Percentiles rank a stretch among this genome's conserved stretches.
These are phyloP conservation scores for Pyrochroa serraticornis DNA, from an alignment of 2,888 invertebrate species.

Conservation along the genomic window DNA sequence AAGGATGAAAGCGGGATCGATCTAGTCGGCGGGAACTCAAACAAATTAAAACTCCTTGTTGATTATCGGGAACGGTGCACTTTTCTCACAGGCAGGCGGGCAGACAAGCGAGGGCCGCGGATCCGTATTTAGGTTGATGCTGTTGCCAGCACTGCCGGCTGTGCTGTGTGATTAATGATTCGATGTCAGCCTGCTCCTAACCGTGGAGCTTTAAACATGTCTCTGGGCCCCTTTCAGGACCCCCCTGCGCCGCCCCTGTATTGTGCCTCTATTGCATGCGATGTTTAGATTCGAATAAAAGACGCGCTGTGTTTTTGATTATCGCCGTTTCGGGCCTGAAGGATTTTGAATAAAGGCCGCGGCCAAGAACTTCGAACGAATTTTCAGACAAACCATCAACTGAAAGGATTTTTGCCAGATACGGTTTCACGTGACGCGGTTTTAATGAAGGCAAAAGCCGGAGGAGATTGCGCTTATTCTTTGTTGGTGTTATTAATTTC, in stretches of 20 bases:
- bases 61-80: slow-evolving; percentile 55
- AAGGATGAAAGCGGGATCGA: slow-evolving; percentile 28
- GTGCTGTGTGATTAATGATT: slow-evolving; percentile 59
- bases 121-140: slow-evolving; percentile 57
- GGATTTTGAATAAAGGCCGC: slow-evolving; percentile 50
- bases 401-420: too few species aligned
- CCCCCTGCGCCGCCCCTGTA: slow-evolving; percentile 51
- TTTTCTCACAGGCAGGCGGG: slow-evolving; percentile 49
- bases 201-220: slow-evolving; percentile 59
- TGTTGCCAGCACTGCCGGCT: slow-evolving; percentile 57
- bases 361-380: not conserved
- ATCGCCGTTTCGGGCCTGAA: slow-evolving; percentile 57
- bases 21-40: slow-evolving; percentile 43
- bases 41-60: slow-evolving; percentile 55
- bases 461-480: too few species aligned
- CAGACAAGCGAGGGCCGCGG: slow-evolving; percentile 46
- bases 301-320: slow-evolving; percentile 57
- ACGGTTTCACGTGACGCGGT: too few species aligned
- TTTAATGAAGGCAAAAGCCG: too few species aligned
- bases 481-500: too few species aligned
- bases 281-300: slow-evolving; percentile 57
- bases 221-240: slow-evolving; percentile 53
- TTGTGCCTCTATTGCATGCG: slow-evolving; percentile 53
- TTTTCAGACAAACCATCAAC: not conserved
- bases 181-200: slow-evolving; percentile 57